phyloP scores from a whole-genome alignment of 2,888 invertebrate species.

The Trichogramma evanescens region DNA sequence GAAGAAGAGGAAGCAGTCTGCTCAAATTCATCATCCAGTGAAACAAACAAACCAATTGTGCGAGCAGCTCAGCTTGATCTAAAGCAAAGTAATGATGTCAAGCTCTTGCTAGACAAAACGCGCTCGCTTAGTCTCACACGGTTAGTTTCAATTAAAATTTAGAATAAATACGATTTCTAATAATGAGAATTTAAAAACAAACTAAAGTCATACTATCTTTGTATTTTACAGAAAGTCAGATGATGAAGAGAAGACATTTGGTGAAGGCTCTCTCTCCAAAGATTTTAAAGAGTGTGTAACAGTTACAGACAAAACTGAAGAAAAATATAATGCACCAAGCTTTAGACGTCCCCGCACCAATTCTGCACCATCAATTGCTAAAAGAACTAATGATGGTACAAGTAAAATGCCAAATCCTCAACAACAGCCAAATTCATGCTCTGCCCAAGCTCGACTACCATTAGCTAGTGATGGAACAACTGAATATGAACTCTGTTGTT shows the following conservation, averaged over 20 bases:
- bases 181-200: no score
- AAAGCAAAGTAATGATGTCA: no score
- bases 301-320: constrained; percentile 35
- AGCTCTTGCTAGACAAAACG: no score
- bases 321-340: constrained; percentile 34
- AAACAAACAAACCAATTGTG: no score
- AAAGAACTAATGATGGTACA: constrained; percentile 25
- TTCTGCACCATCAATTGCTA: constrained; percentile 42
- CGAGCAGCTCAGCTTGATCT: no score
- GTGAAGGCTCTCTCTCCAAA: constrained; percentile 38
- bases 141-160: no score
- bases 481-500: constrained; percentile 82
- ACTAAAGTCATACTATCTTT: no score
- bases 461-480: constrained; percentile 81
- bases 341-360: constrained; percentile 43
- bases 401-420: constrained; percentile 20
- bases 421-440: constrained; percentile 53
- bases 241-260: constrained; percentile 32
- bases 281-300: constrained; percentile 41
- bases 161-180: no score
- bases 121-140: no score
- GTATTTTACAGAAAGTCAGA: no score
- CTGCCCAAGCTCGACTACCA: constrained; percentile 69
- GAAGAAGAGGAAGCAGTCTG: no score
- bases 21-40: no score